Evolutionary conservation across 1,140 invertebrate species (phyloP).

Genomic region (Plectrocnemia conspersa): DNA sequence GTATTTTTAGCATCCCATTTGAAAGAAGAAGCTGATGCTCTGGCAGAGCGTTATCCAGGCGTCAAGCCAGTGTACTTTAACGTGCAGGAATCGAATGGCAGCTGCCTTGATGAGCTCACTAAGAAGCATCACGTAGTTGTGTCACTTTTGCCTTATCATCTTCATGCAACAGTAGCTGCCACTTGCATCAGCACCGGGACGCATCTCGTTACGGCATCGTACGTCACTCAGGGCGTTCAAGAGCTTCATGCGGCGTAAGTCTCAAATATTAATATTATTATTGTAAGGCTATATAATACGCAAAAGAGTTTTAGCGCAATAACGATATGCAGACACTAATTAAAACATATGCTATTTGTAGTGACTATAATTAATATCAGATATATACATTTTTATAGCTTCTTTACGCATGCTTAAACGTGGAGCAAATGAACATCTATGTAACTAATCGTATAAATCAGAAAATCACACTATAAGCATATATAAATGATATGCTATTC

Average conservation of each 20-base stretch:
- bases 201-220: conserved; percentile 96
- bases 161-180: conserved; percentile 82
- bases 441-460: too few species aligned
- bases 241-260: conserved; percentile 73
- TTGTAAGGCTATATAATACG: conserved; percentile 1
- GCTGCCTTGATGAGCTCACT: conserved; percentile 50
- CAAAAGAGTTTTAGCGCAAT: conserved; percentile 3
- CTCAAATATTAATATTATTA: conserved; percentile 8
- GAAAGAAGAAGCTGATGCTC: conserved; percentile 79
- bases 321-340: too few species aligned
- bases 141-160: conserved; percentile 86
- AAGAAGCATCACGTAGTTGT: conserved; percentile 54
- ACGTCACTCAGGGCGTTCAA: conserved; percentile 79
- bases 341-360: too few species aligned
- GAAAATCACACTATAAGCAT: too few species aligned
- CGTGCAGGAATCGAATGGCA: conserved; percentile 71
- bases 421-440: too few species aligned
- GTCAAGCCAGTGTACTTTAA: conserved; percentile 80
- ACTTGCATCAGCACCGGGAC: conserved; percentile 80
- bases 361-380: background rate
- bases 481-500: too few species aligned
- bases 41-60: conserved; percentile 72
- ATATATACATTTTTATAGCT: background rate
- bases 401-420: conserved; percentile 1
- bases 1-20: conserved; percentile 69